Conservation (phyloP, 2,888 invertebrate genomes). For the Malthinus seriepunctatus region DNA sequence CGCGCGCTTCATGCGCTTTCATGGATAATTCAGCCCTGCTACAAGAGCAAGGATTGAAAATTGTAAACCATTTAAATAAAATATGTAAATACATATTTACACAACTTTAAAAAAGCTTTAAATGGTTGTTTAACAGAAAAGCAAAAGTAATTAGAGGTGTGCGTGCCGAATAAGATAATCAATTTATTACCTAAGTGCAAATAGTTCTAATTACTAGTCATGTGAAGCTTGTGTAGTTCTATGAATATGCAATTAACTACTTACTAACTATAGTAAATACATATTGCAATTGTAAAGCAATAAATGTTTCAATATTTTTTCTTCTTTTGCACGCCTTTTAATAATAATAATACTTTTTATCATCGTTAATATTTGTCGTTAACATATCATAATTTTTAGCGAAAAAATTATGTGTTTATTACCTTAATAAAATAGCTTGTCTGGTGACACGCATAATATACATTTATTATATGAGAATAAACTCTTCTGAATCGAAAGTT, state of each 20-base stretch:
- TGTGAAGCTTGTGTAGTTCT: conserved; percentile 50
- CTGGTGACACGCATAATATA: conserved; percentile 38
- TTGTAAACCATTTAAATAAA: no score
- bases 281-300: conserved; percentile 48
- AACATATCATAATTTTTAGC: conserved; percentile 16
- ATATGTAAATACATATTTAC: neutral
- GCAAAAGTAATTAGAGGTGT: conserved; percentile 8
- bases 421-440: conserved; percentile 35
- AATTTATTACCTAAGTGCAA: conserved; percentile 49
- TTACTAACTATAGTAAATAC: conserved; percentile 39
- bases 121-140: neutral
- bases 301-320: conserved; percentile 40
- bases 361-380: conserved; percentile 18
- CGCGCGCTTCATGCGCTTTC: no score
- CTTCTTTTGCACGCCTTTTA: conserved; percentile 1
- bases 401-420: conserved; percentile 22
- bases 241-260: conserved; percentile 53
- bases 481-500: conserved; percentile 31
- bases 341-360: conserved; percentile 16
- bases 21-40: no score
- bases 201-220: conserved; percentile 52
- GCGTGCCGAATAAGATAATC: conserved; percentile 47
- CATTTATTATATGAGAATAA: conserved; percentile 37
- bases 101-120: neutral
- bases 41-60: no score